phyloP scores from a whole-genome alignment of 2,113 vertebrate species.

The Eurystomus gularis region DNA sequence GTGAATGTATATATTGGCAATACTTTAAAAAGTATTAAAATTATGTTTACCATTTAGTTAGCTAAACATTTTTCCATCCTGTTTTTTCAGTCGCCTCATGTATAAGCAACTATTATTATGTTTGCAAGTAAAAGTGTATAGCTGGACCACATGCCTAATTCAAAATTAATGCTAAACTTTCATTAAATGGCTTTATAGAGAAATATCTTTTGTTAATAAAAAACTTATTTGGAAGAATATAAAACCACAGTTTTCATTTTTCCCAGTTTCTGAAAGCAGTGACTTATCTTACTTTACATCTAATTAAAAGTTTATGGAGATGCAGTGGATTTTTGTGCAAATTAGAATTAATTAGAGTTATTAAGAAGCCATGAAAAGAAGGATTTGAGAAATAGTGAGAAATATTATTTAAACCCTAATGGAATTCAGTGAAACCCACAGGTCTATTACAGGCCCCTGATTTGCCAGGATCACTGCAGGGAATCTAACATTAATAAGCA shows the following conservation, averaged over 20 bases:
- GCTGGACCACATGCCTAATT: slow-evolving; percentile 64
- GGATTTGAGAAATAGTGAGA: slow-evolving; percentile 85
- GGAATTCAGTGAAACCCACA: slow-evolving; percentile 86
- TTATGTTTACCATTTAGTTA: slow-evolving; percentile 62
- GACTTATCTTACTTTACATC: slow-evolving; percentile 78
- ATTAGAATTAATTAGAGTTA: slow-evolving; percentile 87
- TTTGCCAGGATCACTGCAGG: slow-evolving; percentile 86
- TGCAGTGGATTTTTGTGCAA: slow-evolving; percentile 79
- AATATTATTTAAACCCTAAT: slow-evolving; percentile 89
- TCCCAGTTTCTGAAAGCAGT: slow-evolving; percentile 68
- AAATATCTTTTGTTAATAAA: slow-evolving; percentile 67
- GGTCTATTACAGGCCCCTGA: slow-evolving; percentile 84
- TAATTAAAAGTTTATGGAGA: slow-evolving; percentile 85
- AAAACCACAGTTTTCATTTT: slow-evolving; percentile 67
- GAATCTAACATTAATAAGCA: slow-evolving; percentile 88
- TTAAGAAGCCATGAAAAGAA: slow-evolving; percentile 83
- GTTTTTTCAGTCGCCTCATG: slow-evolving; percentile 59
- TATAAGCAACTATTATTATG: slow-evolving; percentile 71
- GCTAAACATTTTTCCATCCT: slow-evolving; percentile 74
- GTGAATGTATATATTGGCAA: slow-evolving; percentile 69
- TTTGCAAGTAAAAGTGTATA: slow-evolving; percentile 65
- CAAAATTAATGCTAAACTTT: slow-evolving; percentile 70
- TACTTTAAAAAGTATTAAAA: slow-evolving; percentile 64
- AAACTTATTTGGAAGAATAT: slow-evolving; percentile 69
- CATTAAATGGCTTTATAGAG: slow-evolving; percentile 65